Evolutionary conservation across 2,888 invertebrate genomes (phyloP).

Genomic region (Abscondita cerata): DNA sequence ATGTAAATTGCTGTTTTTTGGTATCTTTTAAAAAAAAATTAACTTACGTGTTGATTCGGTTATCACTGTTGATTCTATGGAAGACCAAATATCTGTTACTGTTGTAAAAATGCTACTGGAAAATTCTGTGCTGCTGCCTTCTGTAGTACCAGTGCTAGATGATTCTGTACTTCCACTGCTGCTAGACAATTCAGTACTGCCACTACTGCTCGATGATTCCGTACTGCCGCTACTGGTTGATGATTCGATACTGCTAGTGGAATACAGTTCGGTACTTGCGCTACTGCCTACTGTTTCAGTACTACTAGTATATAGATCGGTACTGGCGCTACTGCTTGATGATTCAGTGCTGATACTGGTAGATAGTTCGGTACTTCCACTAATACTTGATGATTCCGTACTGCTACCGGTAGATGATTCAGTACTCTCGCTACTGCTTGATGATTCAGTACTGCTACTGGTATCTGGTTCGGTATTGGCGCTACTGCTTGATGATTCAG

Average conservation of each 20-base stretch:
- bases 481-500: not conserved
- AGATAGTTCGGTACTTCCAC: slow-evolving; percentile 25
- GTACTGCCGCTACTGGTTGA: not conserved
- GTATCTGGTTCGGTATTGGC: too few species aligned
- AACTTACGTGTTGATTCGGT: slow-evolving; percentile 7
- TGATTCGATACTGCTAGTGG: not conserved
- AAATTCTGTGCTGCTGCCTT: slow-evolving; percentile 17
- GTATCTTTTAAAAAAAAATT: too few species aligned
- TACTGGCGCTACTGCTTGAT: slow-evolving; percentile 3
- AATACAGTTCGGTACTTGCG: slow-evolving; percentile 28
- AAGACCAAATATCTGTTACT: slow-evolving; percentile 3
- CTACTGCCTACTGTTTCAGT: not conserved
- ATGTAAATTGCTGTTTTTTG: too few species aligned
- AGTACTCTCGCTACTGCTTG: not conserved
- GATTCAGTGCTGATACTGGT: slow-evolving; percentile 4
- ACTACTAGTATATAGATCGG: not conserved
- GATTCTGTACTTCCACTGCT: too few species aligned
- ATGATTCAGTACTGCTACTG: not conserved
- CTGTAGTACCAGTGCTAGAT: slow-evolving; percentile 26
- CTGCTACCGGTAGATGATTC: slow-evolving; percentile 15
- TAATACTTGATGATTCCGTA: slow-evolving; percentile 25
- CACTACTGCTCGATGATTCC: slow-evolving; percentile 8
- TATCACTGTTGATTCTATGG: not conserved
- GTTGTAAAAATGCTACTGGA: not conserved
- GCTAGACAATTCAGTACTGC: not conserved